Evolutionary conservation across 2,113 vertebrate genomes (phyloP).

Genomic region (Gobiocypris rarus): DNA sequence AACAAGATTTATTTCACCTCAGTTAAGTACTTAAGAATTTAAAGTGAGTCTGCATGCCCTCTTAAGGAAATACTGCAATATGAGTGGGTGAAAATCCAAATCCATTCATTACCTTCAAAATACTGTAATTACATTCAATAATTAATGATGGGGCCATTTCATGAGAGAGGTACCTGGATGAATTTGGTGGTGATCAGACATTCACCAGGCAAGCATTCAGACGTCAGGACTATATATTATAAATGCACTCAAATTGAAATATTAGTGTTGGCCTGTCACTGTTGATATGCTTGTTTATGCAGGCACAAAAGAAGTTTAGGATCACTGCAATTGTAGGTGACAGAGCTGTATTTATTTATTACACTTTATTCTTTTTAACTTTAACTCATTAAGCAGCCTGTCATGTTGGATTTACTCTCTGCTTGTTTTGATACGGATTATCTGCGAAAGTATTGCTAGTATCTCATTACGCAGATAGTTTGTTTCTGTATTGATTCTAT

Average conservation of each 20-base stretch:
- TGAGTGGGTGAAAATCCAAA: conserved; percentile 18
- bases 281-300: neutral
- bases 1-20: conserved; percentile 2
- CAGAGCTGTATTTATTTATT: neutral
- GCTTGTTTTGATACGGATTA: no score
- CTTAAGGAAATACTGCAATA: neutral
- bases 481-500: no score
- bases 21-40: neutral
- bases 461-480: no score
- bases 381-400: neutral
- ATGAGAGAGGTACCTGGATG: neutral
- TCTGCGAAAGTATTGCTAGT: no score
- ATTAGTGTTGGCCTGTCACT: neutral
- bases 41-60: neutral
- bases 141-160: conserved; percentile 12
- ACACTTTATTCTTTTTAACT: neutral
- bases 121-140: conserved; percentile 18
- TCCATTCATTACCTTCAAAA: conserved; percentile 27
- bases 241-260: conserved; percentile 23
- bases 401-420: no score
- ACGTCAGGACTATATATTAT: neutral
- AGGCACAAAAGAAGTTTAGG: neutral
- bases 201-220: conserved; percentile 12
- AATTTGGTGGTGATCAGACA: neutral
- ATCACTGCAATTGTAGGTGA: neutral